Percentiles rank a stretch among this genome's conserved stretches.
Evolutionary conservation across 2,113 vertebrate species (phyloP).

Genomic region (Ancistrus triradiatus): DNA sequence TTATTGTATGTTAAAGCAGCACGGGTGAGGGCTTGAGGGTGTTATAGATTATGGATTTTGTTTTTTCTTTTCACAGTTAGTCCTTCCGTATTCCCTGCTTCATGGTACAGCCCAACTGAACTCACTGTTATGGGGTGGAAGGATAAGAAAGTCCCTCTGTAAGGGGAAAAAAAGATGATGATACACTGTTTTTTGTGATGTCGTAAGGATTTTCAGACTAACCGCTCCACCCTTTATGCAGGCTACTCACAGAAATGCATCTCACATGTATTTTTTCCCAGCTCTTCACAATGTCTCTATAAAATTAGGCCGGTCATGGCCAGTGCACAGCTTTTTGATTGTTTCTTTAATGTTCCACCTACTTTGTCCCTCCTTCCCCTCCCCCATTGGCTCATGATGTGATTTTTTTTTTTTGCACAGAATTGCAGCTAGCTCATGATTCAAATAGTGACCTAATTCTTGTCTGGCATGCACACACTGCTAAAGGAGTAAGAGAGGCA

Average conservation of each 20-base stretch:
- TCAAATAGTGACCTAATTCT: conserved; percentile 72
- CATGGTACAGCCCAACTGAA: conserved; percentile 48
- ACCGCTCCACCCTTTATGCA: conserved; percentile 65
- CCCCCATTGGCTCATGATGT: conserved; percentile 39
- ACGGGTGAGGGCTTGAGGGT: too few relatives aligned
- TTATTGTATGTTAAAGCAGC: too few relatives aligned
- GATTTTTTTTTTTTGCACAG: conserved; percentile 61
- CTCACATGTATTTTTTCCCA: conserved; percentile 46
- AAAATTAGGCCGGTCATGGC: conserved; percentile 64
- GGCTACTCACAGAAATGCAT: conserved; percentile 63
- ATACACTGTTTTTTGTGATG: conserved; percentile 72
- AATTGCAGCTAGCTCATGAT: conserved; percentile 58
- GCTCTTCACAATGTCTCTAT: conserved; percentile 52
- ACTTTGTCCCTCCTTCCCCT: conserved; percentile 37
- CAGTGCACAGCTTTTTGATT: conserved; percentile 25
- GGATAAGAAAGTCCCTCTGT: conserved; percentile 64
- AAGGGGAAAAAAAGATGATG: conserved; percentile 71
- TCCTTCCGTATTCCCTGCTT: conserved; percentile 30
- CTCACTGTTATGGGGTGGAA: conserved; percentile 50
- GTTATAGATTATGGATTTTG: conserved; percentile 50
- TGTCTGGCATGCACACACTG: conserved; percentile 51
- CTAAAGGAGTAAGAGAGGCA: conserved; percentile 31
- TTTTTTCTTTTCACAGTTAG: conserved; percentile 54
- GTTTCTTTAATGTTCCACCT: conserved; percentile 65
- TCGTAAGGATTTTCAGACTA: conserved; percentile 65